These are phyloP conservation scores for Melospiza melodia DNA, from an alignment of 2,113 vertebrate species.

Conservation along the genomic window DNA sequence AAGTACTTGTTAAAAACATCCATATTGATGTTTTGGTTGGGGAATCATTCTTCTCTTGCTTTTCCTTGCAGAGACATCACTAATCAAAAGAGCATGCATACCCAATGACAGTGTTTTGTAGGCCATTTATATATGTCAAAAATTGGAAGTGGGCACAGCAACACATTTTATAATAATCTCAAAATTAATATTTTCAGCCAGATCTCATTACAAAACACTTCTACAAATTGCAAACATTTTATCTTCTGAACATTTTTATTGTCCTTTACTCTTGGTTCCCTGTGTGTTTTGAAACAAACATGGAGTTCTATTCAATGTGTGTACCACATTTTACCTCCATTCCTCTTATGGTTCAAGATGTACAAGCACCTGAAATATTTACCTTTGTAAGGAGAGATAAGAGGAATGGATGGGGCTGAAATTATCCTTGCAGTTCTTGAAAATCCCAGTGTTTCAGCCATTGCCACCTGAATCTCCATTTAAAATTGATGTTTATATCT, in stretches of 20 bases:
- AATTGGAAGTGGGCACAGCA: neutral
- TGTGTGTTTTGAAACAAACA: neutral
- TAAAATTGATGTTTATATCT: neutral
- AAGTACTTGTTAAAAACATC: neutral
- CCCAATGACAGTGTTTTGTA: neutral
- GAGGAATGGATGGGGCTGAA: neutral
- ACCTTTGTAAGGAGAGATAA: neutral
- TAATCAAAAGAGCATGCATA: neutral
- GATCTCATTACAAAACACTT: neutral
- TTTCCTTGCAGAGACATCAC: neutral
- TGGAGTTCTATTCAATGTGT: neutral
- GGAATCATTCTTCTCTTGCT: neutral
- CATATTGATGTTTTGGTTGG: neutral
- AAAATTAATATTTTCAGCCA: neutral
- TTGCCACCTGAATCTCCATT: neutral
- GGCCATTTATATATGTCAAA: neutral
- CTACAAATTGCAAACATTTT: neutral
- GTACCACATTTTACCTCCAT: neutral
- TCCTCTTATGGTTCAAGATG: neutral
- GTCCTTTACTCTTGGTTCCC: neutral
- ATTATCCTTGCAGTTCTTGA: neutral
- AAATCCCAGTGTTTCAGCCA: neutral
- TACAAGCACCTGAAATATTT: neutral
- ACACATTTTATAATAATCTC: neutral
- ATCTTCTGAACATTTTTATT: neutral